A percentile compares a stretch with the other conserved stretches of the same genome.
Conservation (phyloP, 2,113 vertebrate genomes). For the Bungarus multicinctus region DNA sequence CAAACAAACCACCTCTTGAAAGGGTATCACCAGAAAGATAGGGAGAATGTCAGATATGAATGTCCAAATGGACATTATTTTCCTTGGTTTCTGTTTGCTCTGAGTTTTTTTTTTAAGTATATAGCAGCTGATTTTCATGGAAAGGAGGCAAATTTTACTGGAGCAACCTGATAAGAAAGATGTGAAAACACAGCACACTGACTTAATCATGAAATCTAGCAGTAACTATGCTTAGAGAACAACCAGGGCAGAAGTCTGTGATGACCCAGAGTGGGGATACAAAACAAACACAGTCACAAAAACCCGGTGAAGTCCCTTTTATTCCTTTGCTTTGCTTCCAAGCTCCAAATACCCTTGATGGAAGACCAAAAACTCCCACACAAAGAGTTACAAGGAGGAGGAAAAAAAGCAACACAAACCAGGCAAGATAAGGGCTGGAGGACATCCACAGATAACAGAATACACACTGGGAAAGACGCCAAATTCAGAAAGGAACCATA, state of each 20-base stretch:
- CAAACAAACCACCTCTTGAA: background rate
- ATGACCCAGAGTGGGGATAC: no score
- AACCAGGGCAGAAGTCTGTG: background rate
- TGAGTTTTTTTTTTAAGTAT: background rate
- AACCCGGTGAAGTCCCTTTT: no score
- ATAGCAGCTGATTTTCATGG: background rate
- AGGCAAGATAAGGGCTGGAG: no score
- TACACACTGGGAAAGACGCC: no score
- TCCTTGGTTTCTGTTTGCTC: conserved; percentile 27
- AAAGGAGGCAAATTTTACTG: background rate
- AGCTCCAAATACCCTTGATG: no score
- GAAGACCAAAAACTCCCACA: no score
- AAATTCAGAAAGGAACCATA: no score
- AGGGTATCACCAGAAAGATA: background rate
- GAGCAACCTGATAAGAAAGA: background rate
- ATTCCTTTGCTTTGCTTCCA: no score
- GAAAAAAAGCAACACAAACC: no score
- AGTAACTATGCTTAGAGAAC: background rate
- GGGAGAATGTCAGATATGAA: conserved; percentile 10
- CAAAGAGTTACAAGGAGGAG: no score
- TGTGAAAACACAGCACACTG: background rate
- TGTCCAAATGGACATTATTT: conserved; percentile 11
- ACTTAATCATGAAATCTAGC: background rate
- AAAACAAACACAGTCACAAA: no score
- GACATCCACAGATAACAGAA: no score